A percentile compares a stretch with the other conserved stretches of the same genome.
These are phyloP conservation scores for Morone chrysops DNA, from an alignment of 2,113 vertebrate genomes.

Conservation along the genomic window DNA sequence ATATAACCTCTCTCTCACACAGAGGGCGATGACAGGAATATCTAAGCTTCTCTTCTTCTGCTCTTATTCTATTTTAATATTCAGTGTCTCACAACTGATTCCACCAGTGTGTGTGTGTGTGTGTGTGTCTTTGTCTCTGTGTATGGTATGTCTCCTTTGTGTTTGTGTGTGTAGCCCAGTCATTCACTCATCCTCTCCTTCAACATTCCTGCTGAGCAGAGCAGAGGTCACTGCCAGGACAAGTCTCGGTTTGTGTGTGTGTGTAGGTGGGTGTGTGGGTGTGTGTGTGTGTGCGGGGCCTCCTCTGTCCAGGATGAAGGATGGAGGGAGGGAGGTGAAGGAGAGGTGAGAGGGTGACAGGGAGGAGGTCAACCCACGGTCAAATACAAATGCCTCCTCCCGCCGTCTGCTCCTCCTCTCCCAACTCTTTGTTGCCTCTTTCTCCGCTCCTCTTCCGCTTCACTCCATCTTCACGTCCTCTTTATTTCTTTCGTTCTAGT, in stretches of 20 bases:
- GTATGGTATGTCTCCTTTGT: conserved; percentile 41
- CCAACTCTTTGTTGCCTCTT: conserved; percentile 12
- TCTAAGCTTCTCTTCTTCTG: conserved; percentile 8
- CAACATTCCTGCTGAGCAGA: conserved; percentile 73
- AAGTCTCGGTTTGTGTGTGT: conserved; percentile 47
- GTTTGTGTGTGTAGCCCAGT: conserved; percentile 46
- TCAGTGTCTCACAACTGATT: neutral
- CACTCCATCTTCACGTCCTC: neutral
- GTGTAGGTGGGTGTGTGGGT: conserved; percentile 47
- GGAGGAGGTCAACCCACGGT: conserved; percentile 82
- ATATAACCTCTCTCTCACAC: neutral
- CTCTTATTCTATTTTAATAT: conserved; percentile 12
- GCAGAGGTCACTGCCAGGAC: conserved; percentile 77
- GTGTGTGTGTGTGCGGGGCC: conserved; percentile 53
- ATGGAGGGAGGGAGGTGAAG: conserved; percentile 82
- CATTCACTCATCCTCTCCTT: conserved; percentile 65
- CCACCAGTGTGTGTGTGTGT: conserved; percentile 7
- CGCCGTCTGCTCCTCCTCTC: conserved; percentile 9
- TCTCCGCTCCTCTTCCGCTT: conserved; percentile 14
- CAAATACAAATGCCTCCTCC: conserved; percentile 79
- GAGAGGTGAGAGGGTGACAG: conserved; percentile 82
- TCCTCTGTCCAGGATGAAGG: conserved; percentile 77
- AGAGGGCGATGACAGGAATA: neutral
- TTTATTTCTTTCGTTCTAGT: neutral
- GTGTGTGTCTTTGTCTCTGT: neutral